phyloP scores from a whole-genome alignment of 2,888 invertebrate species.

The Synergus japonicus region DNA sequence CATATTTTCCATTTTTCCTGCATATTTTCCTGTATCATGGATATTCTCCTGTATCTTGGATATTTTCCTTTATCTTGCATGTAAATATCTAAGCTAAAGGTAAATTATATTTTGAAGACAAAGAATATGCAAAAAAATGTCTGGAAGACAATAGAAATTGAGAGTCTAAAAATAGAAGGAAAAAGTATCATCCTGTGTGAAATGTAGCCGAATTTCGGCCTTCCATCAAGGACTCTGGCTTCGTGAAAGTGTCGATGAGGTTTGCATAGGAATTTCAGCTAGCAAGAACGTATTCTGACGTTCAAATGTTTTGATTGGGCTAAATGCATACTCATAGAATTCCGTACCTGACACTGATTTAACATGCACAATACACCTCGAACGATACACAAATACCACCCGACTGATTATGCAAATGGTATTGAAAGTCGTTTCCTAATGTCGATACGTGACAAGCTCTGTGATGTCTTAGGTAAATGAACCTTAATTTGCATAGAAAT shows the following conservation, averaged over 20 bases:
- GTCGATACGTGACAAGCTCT: constrained; percentile 51
- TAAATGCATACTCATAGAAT: constrained; percentile 61
- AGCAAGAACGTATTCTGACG: constrained; percentile 61
- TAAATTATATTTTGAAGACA: no score
- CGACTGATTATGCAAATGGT: constrained; percentile 57
- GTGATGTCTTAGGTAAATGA: constrained; percentile 36
- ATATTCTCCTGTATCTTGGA: no score
- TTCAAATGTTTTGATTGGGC: constrained; percentile 68
- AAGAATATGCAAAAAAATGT: neutral
- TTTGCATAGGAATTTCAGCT: constrained; percentile 45
- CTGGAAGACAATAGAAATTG: neutral
- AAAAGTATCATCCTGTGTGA: neutral
- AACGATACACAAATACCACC: constrained; percentile 53
- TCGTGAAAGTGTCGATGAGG: constrained; percentile 32
- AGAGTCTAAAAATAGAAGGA: neutral
- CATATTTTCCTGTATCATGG: no score
- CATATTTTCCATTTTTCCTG: neutral
- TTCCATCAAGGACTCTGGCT: constrained; percentile 11
- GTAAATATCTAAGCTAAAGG: no score
- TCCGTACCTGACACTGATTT: constrained; percentile 50
- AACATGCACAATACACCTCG: constrained; percentile 51
- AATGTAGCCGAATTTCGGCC: neutral
- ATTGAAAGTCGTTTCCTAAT: constrained; percentile 59
- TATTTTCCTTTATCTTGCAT: no score
- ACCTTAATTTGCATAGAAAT: constrained; percentile 20